These are phyloP conservation scores for Poeciliopsis retropinna DNA, from an alignment of 2,113 vertebrate genomes.

Conservation along the genomic window DNA sequence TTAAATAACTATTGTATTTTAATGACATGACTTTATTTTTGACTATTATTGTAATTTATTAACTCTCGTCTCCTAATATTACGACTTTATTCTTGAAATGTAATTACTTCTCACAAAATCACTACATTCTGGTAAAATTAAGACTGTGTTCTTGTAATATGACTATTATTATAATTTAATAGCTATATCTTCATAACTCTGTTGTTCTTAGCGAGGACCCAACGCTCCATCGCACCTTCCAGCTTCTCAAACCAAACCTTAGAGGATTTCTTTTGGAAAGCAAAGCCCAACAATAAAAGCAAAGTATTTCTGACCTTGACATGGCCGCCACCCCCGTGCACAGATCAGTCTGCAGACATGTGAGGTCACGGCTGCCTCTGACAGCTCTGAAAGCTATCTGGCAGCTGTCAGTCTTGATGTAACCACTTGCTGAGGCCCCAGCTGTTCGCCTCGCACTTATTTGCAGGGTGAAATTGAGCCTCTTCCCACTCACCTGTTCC, in stretches of 20 bases:
- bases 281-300: slow-evolving; percentile 3
- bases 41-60: too few relatives aligned
- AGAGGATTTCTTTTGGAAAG: background rate
- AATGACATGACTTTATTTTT: too few relatives aligned
- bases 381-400: slow-evolving; percentile 63
- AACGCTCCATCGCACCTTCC: background rate
- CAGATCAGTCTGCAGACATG: slow-evolving; percentile 46
- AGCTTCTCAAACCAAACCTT: slow-evolving; percentile 4
- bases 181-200: too few relatives aligned
- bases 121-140: too few relatives aligned
- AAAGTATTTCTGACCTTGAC: slow-evolving; percentile 42
- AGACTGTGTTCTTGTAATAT: too few relatives aligned
- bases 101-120: too few relatives aligned
- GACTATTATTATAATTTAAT: too few relatives aligned
- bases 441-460: slow-evolving; percentile 65
- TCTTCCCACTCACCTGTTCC: slow-evolving; percentile 74
- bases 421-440: slow-evolving; percentile 50
- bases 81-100: too few relatives aligned
- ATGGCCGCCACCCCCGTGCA: slow-evolving; percentile 16
- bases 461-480: slow-evolving; percentile 69
- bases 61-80: too few relatives aligned
- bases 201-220: too few relatives aligned
- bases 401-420: slow-evolving; percentile 78
- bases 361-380: slow-evolving; percentile 57
- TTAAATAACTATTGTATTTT: too few relatives aligned